Evolutionary conservation across 1,140 invertebrate species (phyloP).

Genomic region (Microvelia longipes): DNA sequence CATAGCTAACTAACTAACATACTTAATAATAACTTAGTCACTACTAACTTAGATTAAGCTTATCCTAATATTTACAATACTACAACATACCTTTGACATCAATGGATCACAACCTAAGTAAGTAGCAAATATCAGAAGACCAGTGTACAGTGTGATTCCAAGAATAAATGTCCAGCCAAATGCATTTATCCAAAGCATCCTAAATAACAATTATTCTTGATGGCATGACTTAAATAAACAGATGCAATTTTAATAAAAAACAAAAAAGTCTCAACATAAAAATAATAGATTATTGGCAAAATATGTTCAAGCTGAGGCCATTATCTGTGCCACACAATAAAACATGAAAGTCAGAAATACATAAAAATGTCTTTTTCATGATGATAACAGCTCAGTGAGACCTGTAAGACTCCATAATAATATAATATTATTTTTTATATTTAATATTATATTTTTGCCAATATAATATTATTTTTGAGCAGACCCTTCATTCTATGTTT

Average conservation of each 20-base stretch:
- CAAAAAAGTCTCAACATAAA: not conserved
- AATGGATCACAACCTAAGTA: conserved; percentile 76
- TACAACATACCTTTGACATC: conserved; percentile 45
- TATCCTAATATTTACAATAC: too few relatives aligned
- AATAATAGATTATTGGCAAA: not conserved
- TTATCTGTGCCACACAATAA: not conserved
- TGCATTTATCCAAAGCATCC: conserved; percentile 27
- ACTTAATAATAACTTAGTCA: too few relatives aligned
- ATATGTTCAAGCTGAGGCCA: not conserved
- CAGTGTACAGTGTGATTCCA: conserved; percentile 40
- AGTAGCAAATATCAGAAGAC: conserved; percentile 65
- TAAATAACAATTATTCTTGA: conserved; percentile 18
- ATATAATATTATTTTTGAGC: too few relatives aligned
- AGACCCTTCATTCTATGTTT: too few relatives aligned
- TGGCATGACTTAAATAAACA: not conserved
- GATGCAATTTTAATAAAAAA: not conserved
- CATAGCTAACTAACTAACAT: too few relatives aligned
- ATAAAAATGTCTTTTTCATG: too few relatives aligned
- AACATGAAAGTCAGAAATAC: not conserved
- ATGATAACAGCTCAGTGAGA: too few relatives aligned
- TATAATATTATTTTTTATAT: too few relatives aligned
- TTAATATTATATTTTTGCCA: too few relatives aligned
- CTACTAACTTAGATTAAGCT: too few relatives aligned
- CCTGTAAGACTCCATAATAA: too few relatives aligned
- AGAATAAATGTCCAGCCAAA: conserved; percentile 25